These are phyloP conservation scores for Drosophila formosana DNA, from an alignment of 2,888 invertebrate genomes.

Conservation along the genomic window DNA sequence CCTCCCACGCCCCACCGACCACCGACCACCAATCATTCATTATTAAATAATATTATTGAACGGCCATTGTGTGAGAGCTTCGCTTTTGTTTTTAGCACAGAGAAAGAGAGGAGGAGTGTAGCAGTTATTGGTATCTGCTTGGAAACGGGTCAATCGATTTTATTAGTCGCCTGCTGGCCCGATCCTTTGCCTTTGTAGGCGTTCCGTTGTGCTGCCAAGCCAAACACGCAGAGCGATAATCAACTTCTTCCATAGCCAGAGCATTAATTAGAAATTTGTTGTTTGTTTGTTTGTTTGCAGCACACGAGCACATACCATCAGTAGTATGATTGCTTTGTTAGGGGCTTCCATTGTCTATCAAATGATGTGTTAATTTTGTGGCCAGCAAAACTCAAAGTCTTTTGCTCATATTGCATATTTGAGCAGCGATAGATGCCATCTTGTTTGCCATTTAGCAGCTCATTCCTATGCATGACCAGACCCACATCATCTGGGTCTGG, in stretches of 20 bases:
- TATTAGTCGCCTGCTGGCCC: constrained; percentile 22
- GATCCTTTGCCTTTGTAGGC: constrained; percentile 48
- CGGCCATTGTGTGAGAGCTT: constrained; percentile 54
- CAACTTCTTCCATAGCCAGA: constrained; percentile 44
- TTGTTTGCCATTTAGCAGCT: constrained; percentile 68
- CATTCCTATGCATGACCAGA: constrained; percentile 78
- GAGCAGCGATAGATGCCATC: background rate
- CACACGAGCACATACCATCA: constrained; percentile 18
- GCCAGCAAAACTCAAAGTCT: constrained; percentile 25
- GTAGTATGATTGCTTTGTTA: constrained; percentile 62
- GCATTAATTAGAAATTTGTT: constrained; percentile 75
- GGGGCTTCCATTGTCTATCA: constrained; percentile 53
- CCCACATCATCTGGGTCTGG: constrained; percentile 29
- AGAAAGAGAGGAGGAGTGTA: background rate
- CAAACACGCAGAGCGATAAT: constrained; percentile 42
- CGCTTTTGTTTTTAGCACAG: constrained; percentile 43
- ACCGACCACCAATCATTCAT: constrained; percentile 59
- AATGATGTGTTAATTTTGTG: constrained; percentile 74
- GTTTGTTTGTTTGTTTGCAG: constrained; percentile 42
- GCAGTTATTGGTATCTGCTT: constrained; percentile 22
- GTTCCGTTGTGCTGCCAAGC: constrained; percentile 58
- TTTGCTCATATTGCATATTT: constrained; percentile 35
- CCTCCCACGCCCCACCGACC: constrained; percentile 13
- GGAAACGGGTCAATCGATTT: constrained; percentile 78
- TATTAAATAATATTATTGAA: constrained; percentile 77